phyloP scores from a whole-genome alignment of 1,140 invertebrate genomes.

The Sminthurinus signatus region DNA sequence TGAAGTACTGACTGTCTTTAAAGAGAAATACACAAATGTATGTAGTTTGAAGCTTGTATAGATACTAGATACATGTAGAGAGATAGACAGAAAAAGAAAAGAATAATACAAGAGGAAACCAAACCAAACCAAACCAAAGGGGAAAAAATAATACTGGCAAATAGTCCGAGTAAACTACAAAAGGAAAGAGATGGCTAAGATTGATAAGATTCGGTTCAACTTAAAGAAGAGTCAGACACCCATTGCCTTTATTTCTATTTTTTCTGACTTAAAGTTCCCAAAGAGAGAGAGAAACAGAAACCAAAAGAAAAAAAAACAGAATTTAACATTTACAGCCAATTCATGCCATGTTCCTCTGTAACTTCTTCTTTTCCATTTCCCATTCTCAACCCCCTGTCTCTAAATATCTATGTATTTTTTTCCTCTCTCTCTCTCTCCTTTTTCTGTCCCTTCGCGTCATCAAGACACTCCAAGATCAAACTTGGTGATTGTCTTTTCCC shows the following conservation, averaged over 20 bases:
- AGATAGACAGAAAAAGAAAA: background rate
- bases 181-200: slow-evolving; percentile 6
- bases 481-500: too few species aligned
- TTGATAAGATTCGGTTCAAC: background rate
- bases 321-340: slow-evolving; percentile 16
- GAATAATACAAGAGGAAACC: slow-evolving; percentile 1
- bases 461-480: too few species aligned
- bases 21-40: too few species aligned
- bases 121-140: background rate
- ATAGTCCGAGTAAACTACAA: slow-evolving; percentile 11
- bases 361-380: too few species aligned
- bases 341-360: slow-evolving; percentile 10
- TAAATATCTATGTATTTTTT: too few species aligned
- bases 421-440: too few species aligned
- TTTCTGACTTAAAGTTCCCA: background rate
- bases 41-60: background rate
- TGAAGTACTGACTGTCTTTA: too few species aligned
- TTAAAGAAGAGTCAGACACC: too few species aligned
- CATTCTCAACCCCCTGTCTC: too few species aligned
- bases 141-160: slow-evolving; percentile 7
- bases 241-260: slow-evolving; percentile 3
- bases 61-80: background rate
- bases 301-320: slow-evolving; percentile 1
- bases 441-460: too few species aligned
- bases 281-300: background rate